phyloP scores from a whole-genome alignment of 2,113 vertebrate genomes.

The Leptodactylus fuscus region DNA sequence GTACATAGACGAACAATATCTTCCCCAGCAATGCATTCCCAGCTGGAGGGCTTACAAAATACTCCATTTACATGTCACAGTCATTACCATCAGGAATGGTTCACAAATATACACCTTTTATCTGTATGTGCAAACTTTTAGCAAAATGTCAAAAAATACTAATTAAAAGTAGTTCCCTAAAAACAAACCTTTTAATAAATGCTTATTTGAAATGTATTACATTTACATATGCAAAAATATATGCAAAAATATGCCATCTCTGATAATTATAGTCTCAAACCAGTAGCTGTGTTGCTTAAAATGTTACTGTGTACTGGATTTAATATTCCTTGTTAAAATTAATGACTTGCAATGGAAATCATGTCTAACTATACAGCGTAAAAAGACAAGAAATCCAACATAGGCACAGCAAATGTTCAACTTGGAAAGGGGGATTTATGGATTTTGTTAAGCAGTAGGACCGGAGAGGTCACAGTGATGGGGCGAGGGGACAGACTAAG shows the following conservation, averaged over 20 bases:
- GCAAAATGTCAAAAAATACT: slow-evolving; percentile 36
- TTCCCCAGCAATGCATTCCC: not conserved
- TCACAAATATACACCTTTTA: not conserved
- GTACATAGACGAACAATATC: not conserved
- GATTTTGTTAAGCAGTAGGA: not conserved
- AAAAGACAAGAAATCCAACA: not conserved
- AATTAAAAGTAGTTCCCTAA: slow-evolving; percentile 33
- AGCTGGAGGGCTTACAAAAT: not conserved
- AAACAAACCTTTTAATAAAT: slow-evolving; percentile 47
- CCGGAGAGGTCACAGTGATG: not conserved
- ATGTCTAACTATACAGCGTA: slow-evolving; percentile 14
- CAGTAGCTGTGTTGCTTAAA: slow-evolving; percentile 34
- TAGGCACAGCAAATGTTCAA: not conserved
- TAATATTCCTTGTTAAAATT: slow-evolving; percentile 57
- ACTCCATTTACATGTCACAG: not conserved
- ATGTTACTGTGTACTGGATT: slow-evolving; percentile 41
- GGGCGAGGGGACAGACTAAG: not conserved
- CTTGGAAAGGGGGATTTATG: not conserved
- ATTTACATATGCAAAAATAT: slow-evolving; percentile 51
- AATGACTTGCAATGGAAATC: slow-evolving; percentile 53
- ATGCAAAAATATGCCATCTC: slow-evolving; percentile 50
- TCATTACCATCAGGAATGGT: not conserved
- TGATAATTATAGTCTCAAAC: slow-evolving; percentile 45
- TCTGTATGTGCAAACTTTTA: slow-evolving; percentile 38
- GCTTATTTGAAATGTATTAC: slow-evolving; percentile 16